Evolutionary conservation across 2,113 vertebrate species (phyloP).

Genomic region (Bubo scandiacus): DNA sequence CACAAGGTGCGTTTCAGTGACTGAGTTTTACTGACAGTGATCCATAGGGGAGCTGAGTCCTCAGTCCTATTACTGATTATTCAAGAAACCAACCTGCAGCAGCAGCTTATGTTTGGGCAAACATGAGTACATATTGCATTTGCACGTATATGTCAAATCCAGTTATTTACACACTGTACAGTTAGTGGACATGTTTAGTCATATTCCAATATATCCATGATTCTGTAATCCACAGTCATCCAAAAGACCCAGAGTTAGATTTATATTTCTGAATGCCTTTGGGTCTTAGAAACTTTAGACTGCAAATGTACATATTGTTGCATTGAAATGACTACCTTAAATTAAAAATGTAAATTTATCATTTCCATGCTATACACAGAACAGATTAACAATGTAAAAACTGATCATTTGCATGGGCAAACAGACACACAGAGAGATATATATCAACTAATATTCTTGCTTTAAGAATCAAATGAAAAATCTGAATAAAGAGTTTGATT

Average conservation of each 20-base stretch:
- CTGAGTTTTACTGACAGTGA: background rate
- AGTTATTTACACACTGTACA: background rate
- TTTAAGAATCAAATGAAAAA: background rate
- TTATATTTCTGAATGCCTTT: background rate
- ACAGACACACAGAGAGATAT: background rate
- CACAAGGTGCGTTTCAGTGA: background rate
- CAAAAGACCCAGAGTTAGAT: background rate
- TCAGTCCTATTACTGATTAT: background rate
- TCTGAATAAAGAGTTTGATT: background rate
- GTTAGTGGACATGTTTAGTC: background rate
- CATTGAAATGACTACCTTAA: background rate
- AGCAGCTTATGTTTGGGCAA: background rate
- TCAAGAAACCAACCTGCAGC: background rate
- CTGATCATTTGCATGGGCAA: accelerated
- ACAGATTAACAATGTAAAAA: background rate
- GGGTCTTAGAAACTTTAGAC: background rate
- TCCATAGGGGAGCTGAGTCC: background rate
- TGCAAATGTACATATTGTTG: background rate
- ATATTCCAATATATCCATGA: accelerated
- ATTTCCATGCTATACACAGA: background rate
- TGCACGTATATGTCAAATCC: background rate
- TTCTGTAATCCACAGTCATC: background rate
- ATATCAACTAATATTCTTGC: background rate
- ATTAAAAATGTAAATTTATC: accelerated
- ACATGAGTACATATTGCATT: background rate